Conservation (phyloP, 92 coral and sea anemone species). For the Metridium senile region DNA sequence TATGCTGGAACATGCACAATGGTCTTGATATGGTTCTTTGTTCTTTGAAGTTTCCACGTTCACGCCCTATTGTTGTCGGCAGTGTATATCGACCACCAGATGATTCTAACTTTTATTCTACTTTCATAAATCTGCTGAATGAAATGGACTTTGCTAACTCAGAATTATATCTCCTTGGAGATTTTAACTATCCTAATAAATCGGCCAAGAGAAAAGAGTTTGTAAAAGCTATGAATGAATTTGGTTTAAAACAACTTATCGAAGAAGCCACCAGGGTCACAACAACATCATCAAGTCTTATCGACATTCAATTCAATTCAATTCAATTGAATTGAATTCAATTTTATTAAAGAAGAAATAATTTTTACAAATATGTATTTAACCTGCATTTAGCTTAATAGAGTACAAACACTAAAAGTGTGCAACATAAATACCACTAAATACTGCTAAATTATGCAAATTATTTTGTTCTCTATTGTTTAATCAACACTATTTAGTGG, state of each 20-base stretch:
- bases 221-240: constrained; percentile 11
- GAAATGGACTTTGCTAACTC: background rate
- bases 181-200: constrained; percentile 11
- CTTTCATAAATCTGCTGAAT: constrained; percentile 1
- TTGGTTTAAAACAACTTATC: constrained; percentile 23
- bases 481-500: too few species aligned
- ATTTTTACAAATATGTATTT: too few species aligned
- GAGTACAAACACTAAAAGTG: too few species aligned
- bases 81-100: constrained; percentile 28
- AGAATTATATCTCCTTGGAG: constrained; percentile 21
- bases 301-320: constrained; percentile 15
- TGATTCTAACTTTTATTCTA: background rate
- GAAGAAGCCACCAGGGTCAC: constrained; percentile 28
- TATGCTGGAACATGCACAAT: constrained; percentile 3
- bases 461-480: too few species aligned
- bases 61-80: constrained; percentile 21
- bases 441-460: too few species aligned
- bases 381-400: too few species aligned
- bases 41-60: constrained; percentile 2
- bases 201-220: constrained; percentile 9
- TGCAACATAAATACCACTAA: too few species aligned
- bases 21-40: constrained; percentile 22
- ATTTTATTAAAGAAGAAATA: too few species aligned
- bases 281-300: constrained; percentile 8
- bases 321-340: too few species aligned